A percentile compares a stretch with the other conserved stretches of the same genome.
These are phyloP conservation scores for Diadophis punctatus DNA, from an alignment of 2,113 vertebrate genomes.

Conservation along the genomic window DNA sequence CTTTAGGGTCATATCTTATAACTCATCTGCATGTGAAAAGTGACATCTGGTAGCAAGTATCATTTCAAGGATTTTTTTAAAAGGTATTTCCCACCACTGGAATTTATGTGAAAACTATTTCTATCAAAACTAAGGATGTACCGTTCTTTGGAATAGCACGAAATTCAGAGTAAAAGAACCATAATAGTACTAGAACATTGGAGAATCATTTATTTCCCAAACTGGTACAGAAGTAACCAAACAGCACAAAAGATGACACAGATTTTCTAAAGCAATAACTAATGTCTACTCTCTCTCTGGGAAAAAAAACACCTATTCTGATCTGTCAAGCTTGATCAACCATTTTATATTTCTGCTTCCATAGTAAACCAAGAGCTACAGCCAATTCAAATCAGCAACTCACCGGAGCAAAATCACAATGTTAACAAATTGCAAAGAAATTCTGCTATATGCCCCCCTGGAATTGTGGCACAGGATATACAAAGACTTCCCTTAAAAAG, in stretches of 20 bases:
- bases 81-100: not conserved
- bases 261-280: not conserved
- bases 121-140: not conserved
- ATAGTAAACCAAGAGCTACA: not conserved
- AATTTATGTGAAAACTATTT: not conserved
- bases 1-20: not conserved
- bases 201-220: not conserved
- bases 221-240: not conserved
- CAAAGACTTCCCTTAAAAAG: constrained; percentile 21
- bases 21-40: not conserved
- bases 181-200: not conserved
- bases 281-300: not conserved
- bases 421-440: not conserved
- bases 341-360: not conserved
- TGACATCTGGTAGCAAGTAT: not conserved
- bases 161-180: not conserved
- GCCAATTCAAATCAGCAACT: not conserved
- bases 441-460: not conserved
- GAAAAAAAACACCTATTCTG: not conserved
- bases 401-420: not conserved
- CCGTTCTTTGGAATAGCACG: not conserved
- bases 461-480: not conserved
- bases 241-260: not conserved
- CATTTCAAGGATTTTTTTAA: not conserved
- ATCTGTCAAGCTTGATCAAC: not conserved